phyloP scores from a whole-genome alignment of 2,888 invertebrate species.

The Horisme vitalbata region DNA sequence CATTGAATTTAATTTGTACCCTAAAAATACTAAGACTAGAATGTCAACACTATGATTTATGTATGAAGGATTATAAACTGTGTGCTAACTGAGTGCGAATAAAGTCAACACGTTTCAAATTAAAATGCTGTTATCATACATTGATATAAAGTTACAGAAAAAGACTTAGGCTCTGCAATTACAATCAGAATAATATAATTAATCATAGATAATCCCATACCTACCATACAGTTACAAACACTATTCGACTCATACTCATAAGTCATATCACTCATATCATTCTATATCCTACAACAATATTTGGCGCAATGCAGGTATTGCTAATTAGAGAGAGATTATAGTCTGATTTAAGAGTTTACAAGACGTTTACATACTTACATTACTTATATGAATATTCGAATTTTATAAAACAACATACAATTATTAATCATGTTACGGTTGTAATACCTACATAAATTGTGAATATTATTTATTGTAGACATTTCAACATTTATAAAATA shows the following conservation, averaged over 20 bases:
- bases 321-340: constrained; percentile 2
- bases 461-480: too few species aligned
- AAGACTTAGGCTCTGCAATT: not conserved
- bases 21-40: constrained; percentile 55
- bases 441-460: too few species aligned
- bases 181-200: constrained; percentile 4
- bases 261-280: too few species aligned
- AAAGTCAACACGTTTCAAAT: constrained; percentile 3
- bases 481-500: too few species aligned
- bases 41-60: constrained; percentile 46
- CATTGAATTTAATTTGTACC: constrained; percentile 36
- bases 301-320: too few species aligned
- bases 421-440: too few species aligned
- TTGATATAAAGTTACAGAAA: too few species aligned
- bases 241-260: constrained; percentile 61
- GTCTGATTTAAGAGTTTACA: too few species aligned
- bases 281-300: too few species aligned
- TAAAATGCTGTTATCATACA: constrained; percentile 27
- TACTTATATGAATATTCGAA: too few species aligned
- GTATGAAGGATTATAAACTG: constrained; percentile 21
- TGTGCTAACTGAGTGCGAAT: constrained; percentile 15
- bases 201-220: not conserved
- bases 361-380: too few species aligned
- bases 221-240: constrained; percentile 19
- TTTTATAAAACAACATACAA: too few species aligned